Evolutionary conservation across 1,140 invertebrate genomes (phyloP).

Genomic region (Monomorium pharaonis): DNA sequence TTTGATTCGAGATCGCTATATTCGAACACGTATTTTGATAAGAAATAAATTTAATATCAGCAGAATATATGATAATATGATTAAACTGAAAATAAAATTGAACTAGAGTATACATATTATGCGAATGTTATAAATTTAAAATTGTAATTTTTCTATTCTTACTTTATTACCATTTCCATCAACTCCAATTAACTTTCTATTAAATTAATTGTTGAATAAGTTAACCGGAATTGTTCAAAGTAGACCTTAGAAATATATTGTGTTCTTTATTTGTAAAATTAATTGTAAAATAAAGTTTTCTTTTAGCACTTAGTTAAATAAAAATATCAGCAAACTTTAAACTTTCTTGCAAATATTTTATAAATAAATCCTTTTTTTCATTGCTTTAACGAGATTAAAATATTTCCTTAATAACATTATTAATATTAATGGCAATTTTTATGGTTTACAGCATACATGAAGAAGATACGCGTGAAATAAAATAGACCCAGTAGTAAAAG

Average conservation of each 20-base stretch:
- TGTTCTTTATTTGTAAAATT: background rate
- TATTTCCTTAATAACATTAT: background rate
- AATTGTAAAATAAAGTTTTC: background rate
- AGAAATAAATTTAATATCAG: background rate
- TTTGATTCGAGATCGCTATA: background rate
- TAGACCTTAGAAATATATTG: background rate
- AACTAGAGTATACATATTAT: background rate
- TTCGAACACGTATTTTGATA: background rate
- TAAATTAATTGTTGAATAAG: no score
- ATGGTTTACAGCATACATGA: background rate
- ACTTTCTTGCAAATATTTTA: background rate
- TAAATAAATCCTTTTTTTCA: background rate
- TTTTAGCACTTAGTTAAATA: background rate
- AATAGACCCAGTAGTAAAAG: conserved; percentile 21
- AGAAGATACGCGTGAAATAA: background rate
- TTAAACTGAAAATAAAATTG: background rate
- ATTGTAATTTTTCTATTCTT: background rate
- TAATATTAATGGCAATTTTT: background rate
- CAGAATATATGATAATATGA: background rate
- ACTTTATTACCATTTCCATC: background rate
- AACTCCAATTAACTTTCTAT: no score
- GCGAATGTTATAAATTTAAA: background rate
- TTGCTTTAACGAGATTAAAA: background rate
- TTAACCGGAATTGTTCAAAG: no score
- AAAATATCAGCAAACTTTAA: background rate